Evolutionary conservation across 2,888 invertebrate species (phyloP).

Genomic region (Druceiella hillmani): DNA sequence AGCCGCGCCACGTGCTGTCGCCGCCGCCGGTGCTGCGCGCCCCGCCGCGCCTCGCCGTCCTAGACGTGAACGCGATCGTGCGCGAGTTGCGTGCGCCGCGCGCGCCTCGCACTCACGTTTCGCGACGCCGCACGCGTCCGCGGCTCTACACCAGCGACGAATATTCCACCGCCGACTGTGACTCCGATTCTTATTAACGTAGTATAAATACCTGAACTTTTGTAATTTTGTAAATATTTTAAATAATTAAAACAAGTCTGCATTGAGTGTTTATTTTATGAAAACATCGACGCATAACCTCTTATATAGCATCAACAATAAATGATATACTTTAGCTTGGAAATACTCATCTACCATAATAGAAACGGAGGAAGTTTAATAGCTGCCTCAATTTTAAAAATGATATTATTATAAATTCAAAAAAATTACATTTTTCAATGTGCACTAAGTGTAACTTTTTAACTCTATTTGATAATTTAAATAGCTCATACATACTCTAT

Average conservation of each 20-base stretch:
- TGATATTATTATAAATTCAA: too few relatives aligned
- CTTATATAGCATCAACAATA: too few relatives aligned
- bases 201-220: constrained; percentile 6
- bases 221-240: constrained; percentile 11
- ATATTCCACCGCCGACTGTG: constrained; percentile 42
- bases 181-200: constrained; percentile 28
- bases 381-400: too few relatives aligned
- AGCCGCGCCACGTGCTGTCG: constrained; percentile 42
- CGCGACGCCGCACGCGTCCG: constrained; percentile 19
- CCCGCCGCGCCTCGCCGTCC: constrained; percentile 16
- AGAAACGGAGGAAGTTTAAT: too few relatives aligned
- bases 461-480: too few relatives aligned
- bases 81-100: constrained; percentile 28
- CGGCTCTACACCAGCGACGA: constrained; percentile 39
- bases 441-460: too few relatives aligned
- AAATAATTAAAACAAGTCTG: constrained; percentile 2
- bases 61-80: constrained; percentile 18
- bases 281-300: too few relatives aligned
- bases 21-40: constrained; percentile 25
- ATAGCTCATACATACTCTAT: too few relatives aligned
- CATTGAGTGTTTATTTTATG: background rate
- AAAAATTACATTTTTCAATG: too few relatives aligned
- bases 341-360: too few relatives aligned
- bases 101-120: constrained; percentile 27
- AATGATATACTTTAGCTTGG: too few relatives aligned